phyloP scores from a whole-genome alignment of 2,888 invertebrate genomes.

The Kryphioiulus occultus region DNA sequence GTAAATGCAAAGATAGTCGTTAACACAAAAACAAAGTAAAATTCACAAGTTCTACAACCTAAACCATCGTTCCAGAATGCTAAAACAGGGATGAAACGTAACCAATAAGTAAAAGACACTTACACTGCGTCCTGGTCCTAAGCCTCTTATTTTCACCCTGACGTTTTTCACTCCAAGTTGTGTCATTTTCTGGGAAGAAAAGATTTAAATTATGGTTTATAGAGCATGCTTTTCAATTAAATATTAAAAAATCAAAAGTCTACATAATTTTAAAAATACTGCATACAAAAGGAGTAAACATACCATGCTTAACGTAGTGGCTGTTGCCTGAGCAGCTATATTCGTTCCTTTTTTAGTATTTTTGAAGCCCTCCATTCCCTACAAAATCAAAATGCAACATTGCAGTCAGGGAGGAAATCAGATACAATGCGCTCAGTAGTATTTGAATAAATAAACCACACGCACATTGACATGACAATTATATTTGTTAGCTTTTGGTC shows the following conservation, averaged over 20 bases:
- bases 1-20: constrained; percentile 60
- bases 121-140: constrained; percentile 92
- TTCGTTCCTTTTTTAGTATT: constrained; percentile 95
- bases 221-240: background rate
- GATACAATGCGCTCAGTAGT: background rate
- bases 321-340: constrained; percentile 95
- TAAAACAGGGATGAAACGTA: too few species aligned
- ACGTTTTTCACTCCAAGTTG: constrained; percentile 77
- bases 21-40: background rate
- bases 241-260: background rate
- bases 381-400: background rate
- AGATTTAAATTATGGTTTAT: constrained; percentile 52
- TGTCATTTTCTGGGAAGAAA: constrained; percentile 71
- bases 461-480: too few species aligned
- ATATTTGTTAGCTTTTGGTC: too few species aligned
- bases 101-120: constrained; percentile 60
- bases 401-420: background rate
- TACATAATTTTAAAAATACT: background rate
- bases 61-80: too few species aligned
- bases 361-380: constrained; percentile 70
- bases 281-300: constrained; percentile 59
- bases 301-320: constrained; percentile 79
- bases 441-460: too few species aligned
- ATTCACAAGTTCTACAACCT: too few species aligned
- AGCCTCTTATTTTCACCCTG: constrained; percentile 78